Evolutionary conservation across 2,113 vertebrate species (phyloP).

Genomic region (Scophthalmus maximus): DNA sequence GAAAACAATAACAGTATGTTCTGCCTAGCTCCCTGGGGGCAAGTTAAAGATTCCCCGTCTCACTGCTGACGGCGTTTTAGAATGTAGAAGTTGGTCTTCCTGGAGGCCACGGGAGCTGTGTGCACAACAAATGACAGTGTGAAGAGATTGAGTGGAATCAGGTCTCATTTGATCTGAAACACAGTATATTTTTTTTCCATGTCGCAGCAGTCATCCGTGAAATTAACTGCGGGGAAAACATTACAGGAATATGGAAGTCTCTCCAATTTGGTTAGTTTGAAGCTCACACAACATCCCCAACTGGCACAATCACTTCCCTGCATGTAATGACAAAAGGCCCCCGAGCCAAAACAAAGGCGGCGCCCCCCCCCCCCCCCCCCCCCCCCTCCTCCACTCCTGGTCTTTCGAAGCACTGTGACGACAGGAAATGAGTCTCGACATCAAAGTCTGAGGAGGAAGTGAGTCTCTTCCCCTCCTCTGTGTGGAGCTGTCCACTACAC

Average conservation of each 20-base stretch:
- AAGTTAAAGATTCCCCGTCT: conserved; percentile 51
- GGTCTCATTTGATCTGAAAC: conserved; percentile 29
- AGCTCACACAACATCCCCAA: conserved; percentile 55
- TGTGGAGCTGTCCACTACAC: conserved; percentile 56
- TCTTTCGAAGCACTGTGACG: conserved; percentile 62
- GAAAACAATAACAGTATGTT: conserved; percentile 76
- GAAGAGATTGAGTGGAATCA: conserved; percentile 39
- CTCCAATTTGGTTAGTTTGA: conserved; percentile 51
- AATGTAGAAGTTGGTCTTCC: conserved; percentile 28
- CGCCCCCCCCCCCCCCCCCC: conserved; percentile 1
- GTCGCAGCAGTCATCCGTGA: conserved; percentile 58
- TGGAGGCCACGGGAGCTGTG: conserved; percentile 32
- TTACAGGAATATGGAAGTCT: conserved; percentile 41
- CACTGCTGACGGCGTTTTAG: conserved; percentile 41
- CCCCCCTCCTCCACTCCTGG: conserved; percentile 6
- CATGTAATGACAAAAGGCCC: conserved; percentile 66
- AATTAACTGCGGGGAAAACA: conserved; percentile 52
- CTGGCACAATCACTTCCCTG: conserved; percentile 49
- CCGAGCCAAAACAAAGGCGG: conserved; percentile 72
- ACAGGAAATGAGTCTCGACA: conserved; percentile 76
- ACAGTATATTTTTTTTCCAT: conserved; percentile 55
- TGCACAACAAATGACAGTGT: conserved; percentile 34
- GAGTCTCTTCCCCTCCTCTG: conserved; percentile 60
- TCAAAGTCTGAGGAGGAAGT: conserved; percentile 74
- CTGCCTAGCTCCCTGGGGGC: conserved; percentile 50